A percentile compares a stretch with the other conserved stretches of the same genome.
phyloP scores from a whole-genome alignment of 2,113 vertebrate genomes.

The Scytalopus superciliaris region DNA sequence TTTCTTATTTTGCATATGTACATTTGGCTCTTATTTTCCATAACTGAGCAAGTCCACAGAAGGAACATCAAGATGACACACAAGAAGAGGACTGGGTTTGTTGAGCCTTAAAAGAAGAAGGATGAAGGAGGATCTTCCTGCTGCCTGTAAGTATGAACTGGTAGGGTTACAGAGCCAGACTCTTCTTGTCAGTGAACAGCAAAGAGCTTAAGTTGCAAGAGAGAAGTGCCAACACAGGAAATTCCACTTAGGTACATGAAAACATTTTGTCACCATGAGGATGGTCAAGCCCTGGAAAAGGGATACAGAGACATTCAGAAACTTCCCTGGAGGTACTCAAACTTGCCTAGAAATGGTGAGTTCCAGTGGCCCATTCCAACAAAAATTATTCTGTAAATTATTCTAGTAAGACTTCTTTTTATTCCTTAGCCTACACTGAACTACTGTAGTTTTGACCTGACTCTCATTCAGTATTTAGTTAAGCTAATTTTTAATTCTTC shows the following conservation, averaged over 20 bases:
- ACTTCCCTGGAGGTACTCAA: neutral
- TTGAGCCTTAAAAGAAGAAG: neutral
- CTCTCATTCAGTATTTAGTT: neutral
- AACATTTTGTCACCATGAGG: neutral
- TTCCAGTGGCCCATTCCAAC: neutral
- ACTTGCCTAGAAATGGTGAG: neutral
- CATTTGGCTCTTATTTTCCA: neutral
- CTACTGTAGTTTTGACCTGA: neutral
- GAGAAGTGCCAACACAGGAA: neutral
- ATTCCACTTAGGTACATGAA: neutral
- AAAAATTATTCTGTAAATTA: neutral
- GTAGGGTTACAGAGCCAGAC: neutral
- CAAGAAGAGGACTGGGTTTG: neutral
- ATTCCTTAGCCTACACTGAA: neutral
- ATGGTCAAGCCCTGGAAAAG: neutral
- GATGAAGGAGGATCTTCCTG: neutral
- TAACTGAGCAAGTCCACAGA: neutral
- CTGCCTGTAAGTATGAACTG: neutral
- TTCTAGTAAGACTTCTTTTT: neutral
- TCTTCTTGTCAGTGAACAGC: neutral
- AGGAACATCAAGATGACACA: neutral
- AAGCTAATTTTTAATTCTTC: neutral
- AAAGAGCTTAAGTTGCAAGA: neutral
- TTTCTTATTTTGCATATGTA: neutral
- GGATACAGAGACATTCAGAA: neutral